A percentile compares a stretch with the other conserved stretches of the same genome.
Conservation (phyloP, 2,797 vertebrate genomes). For the Macrochelys suwanniensis region DNA sequence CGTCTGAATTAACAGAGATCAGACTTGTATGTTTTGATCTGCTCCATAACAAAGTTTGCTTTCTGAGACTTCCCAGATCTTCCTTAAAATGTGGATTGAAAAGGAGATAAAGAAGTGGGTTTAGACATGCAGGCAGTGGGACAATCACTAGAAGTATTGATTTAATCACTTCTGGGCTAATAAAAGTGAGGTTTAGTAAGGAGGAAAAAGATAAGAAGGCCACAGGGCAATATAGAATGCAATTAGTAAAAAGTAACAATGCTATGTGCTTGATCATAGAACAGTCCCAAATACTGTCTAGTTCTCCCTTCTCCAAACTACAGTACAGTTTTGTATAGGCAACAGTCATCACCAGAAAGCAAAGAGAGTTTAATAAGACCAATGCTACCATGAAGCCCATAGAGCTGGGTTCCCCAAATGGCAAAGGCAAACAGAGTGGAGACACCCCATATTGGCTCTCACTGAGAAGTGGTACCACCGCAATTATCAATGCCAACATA, state of each 20-base stretch:
- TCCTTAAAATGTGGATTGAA: slow-evolving; percentile 93
- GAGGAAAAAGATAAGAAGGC: slow-evolving; percentile 92
- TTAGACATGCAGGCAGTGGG: slow-evolving; percentile 92
- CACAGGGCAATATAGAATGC: slow-evolving; percentile 92
- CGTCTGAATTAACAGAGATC: slow-evolving; percentile 86
- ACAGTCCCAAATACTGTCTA: slow-evolving; percentile 86
- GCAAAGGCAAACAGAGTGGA: slow-evolving; percentile 90
- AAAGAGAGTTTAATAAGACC: slow-evolving; percentile 91
- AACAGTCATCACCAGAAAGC: slow-evolving; percentile 92
- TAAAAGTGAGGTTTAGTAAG: slow-evolving; percentile 86
- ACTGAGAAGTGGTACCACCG: slow-evolving; percentile 85
- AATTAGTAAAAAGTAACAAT: slow-evolving; percentile 92
- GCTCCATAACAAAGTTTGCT: slow-evolving; percentile 77
- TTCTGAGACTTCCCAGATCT: slow-evolving; percentile 85
- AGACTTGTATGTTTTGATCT: slow-evolving; percentile 81
- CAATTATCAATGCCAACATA: slow-evolving; percentile 83
- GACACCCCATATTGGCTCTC: slow-evolving; percentile 84
- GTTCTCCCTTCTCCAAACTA: slow-evolving; percentile 82
- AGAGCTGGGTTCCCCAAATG: slow-evolving; percentile 83
- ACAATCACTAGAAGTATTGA: slow-evolving; percentile 91
- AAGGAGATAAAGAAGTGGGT: slow-evolving; percentile 93
- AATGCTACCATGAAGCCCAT: slow-evolving; percentile 87
- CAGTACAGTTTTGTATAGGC: slow-evolving; percentile 92
- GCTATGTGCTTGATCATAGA: slow-evolving; percentile 91
- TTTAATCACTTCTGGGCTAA: slow-evolving; percentile 89